Conservation (phyloP, 2,113 vertebrate genomes). For the Oreochromis tanganicae region DNA sequence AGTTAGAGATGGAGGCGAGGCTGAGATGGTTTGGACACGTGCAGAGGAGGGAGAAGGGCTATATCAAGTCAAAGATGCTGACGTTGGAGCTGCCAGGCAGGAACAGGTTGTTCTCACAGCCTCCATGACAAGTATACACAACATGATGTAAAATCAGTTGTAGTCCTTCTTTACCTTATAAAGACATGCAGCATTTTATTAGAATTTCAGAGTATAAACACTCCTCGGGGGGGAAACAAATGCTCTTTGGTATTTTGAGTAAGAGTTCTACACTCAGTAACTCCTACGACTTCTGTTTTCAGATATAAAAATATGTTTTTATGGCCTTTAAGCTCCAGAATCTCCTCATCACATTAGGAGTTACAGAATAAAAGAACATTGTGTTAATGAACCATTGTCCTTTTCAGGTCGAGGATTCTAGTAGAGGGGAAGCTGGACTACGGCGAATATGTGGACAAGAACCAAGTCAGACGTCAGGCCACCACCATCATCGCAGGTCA, state of each 20-base stretch:
- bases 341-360: not conserved
- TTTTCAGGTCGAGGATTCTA: slow-evolving; percentile 78
- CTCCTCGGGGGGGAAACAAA: rapidly evolving
- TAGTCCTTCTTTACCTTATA: not conserved
- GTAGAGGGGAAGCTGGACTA: slow-evolving; percentile 97
- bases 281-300: not conserved
- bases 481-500: slow-evolving; percentile 96
- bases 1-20: not conserved
- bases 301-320: not conserved
- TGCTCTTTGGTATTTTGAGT: not conserved
- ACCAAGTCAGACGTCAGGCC: slow-evolving; percentile 89
- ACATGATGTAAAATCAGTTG: not conserved
- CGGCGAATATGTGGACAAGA: slow-evolving; percentile 94
- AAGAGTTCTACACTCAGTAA: not conserved
- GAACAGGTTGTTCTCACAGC: not conserved
- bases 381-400: not conserved
- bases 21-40: not conserved
- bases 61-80: not conserved
- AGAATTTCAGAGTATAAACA: not conserved
- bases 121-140: not conserved
- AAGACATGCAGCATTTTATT: not conserved
- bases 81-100: not conserved
- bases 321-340: not conserved
- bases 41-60: not conserved
- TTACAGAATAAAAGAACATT: not conserved